These are phyloP conservation scores for Menura novaehollandiae DNA, from an alignment of 2,113 vertebrate genomes.

Conservation along the genomic window DNA sequence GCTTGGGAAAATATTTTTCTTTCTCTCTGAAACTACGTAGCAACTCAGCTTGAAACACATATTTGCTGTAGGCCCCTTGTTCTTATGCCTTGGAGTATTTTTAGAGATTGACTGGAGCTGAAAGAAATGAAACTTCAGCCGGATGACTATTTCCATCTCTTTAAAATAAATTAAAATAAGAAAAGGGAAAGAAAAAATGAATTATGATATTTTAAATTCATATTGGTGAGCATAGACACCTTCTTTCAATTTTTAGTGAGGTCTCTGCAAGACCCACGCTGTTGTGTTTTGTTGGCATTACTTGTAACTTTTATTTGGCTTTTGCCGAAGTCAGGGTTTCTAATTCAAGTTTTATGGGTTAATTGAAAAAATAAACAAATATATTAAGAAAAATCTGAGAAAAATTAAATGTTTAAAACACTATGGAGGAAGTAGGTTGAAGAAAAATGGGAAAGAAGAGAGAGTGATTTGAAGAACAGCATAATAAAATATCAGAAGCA, in stretches of 20 bases:
- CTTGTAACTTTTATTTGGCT: neutral
- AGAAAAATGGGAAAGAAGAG: neutral
- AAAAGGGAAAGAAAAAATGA: neutral
- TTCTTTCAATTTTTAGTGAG: neutral
- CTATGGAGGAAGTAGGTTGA: neutral
- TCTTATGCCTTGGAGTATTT: slow-evolving; percentile 33
- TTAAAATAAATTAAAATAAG: neutral
- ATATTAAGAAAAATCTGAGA: neutral
- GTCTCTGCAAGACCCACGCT: neutral
- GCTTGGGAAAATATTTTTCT: slow-evolving; percentile 61
- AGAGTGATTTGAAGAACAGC: neutral
- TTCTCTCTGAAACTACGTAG: slow-evolving; percentile 33
- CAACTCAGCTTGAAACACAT: slow-evolving; percentile 17
- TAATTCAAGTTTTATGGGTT: neutral
- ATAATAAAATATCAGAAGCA: neutral
- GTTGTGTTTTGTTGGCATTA: neutral
- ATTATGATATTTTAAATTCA: neutral
- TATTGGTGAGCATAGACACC: neutral
- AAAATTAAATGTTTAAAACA: neutral
- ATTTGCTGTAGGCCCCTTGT: slow-evolving; percentile 27
- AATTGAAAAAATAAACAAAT: neutral
- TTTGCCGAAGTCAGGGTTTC: neutral
- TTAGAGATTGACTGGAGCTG: slow-evolving; percentile 3
- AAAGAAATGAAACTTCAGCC: neutral
- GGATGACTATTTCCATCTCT: neutral